phyloP scores from a whole-genome alignment of 2,113 vertebrate genomes.

The Eretmodus cyanostictus region DNA sequence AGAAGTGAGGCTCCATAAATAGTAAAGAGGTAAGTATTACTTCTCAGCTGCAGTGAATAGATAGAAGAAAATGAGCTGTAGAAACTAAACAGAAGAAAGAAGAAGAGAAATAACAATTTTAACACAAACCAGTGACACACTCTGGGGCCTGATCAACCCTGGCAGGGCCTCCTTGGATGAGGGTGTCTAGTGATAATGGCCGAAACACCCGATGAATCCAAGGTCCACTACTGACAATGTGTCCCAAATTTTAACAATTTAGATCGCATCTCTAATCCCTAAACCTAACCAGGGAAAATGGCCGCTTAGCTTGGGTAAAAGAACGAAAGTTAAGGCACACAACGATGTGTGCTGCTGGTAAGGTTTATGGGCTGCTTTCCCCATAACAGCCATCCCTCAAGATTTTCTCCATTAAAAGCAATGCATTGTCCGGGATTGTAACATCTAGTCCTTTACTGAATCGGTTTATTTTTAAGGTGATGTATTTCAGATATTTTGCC shows the following conservation, averaged over 20 bases:
- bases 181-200: rapidly evolving
- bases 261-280: too few relatives aligned
- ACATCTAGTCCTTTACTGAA: not conserved
- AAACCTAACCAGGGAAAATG: too few relatives aligned
- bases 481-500: not conserved
- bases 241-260: not conserved
- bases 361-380: too few relatives aligned
- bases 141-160: not conserved
- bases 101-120: not conserved
- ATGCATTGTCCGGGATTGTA: not conserved
- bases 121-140: not conserved
- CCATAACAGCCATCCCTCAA: not conserved
- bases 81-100: not conserved
- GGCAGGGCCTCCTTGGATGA: not conserved
- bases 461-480: not conserved
- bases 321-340: too few relatives aligned
- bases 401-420: not conserved
- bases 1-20: not conserved
- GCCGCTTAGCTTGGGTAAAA: too few relatives aligned
- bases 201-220: rapidly evolving
- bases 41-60: not conserved
- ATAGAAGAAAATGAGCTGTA: not conserved
- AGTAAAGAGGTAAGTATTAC: not conserved
- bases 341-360: too few relatives aligned
- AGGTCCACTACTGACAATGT: rapidly evolving